Conservation (phyloP, 2,113 vertebrate genomes). For the Megatriorchis doriae region DNA sequence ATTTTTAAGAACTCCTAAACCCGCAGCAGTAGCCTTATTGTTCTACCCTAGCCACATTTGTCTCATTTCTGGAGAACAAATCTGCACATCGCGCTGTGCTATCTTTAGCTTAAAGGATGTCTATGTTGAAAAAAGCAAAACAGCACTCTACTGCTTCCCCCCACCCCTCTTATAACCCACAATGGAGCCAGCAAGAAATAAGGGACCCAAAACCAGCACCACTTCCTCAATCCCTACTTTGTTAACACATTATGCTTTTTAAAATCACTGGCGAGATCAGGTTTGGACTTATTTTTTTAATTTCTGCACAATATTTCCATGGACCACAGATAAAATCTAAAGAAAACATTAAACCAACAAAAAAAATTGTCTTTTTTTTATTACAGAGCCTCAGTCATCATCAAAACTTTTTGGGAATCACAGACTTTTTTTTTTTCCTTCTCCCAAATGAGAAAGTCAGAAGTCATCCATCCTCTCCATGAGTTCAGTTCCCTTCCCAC, state of each 20-base stretch:
- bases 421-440: background rate
- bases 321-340: background rate
- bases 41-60: background rate
- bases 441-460: background rate
- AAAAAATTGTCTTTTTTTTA: background rate
- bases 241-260: background rate
- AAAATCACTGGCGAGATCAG: background rate
- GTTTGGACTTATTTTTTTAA: background rate
- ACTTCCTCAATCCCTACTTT: background rate
- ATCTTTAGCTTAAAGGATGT: background rate
- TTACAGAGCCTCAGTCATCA: background rate
- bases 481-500: background rate
- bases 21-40: background rate
- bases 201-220: background rate
- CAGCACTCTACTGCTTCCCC: too few relatives aligned
- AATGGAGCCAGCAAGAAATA: background rate
- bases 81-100: fast-evolving
- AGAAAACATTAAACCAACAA: background rate
- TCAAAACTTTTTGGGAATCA: background rate
- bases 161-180: background rate
- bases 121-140: background rate
- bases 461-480: background rate
- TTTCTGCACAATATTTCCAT: background rate
- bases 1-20: background rate
- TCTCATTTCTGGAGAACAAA: background rate